These are phyloP conservation scores for Varroa destructor DNA, from an alignment of 1,140 invertebrate genomes.

Conservation along the genomic window DNA sequence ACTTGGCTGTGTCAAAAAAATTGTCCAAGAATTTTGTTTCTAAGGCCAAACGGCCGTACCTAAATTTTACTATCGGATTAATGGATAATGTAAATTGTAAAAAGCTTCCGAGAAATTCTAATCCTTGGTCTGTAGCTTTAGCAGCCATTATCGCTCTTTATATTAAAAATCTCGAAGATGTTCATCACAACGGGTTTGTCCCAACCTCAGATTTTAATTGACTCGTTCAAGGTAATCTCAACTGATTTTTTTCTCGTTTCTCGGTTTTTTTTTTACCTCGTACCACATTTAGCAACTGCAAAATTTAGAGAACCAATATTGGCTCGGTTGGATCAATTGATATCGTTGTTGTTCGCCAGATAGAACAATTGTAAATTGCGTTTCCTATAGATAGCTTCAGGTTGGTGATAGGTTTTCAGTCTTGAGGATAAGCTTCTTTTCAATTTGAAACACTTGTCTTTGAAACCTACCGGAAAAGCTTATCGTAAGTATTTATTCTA, in stretches of 20 bases:
- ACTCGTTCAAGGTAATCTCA: conserved; percentile 74
- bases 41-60: conserved; percentile 67
- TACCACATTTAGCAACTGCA: conserved; percentile 42
- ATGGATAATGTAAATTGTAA: conserved; percentile 87
- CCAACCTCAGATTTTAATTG: conserved; percentile 62
- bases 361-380: neutral
- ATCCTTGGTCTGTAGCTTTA: conserved; percentile 60
- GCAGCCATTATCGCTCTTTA: conserved; percentile 55
- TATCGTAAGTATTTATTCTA: conserved; percentile 69
- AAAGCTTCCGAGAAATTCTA: conserved; percentile 75
- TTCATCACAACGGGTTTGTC: conserved; percentile 66
- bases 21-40: conserved; percentile 98
- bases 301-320: conserved; percentile 43
- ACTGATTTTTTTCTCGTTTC: conserved; percentile 59
- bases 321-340: conserved; percentile 43
- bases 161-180: conserved; percentile 62
- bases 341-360: conserved; percentile 42
- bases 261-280: conserved; percentile 38
- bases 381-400: no score
- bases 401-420: conserved; percentile 49
- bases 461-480: conserved; percentile 82
- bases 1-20: conserved; percentile 81
- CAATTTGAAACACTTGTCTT: conserved; percentile 53
- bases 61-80: conserved; percentile 76
- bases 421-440: conserved; percentile 66